Evolutionary conservation across 2,797 vertebrate genomes (phyloP).

Genomic region (Syncerus caffer): DNA sequence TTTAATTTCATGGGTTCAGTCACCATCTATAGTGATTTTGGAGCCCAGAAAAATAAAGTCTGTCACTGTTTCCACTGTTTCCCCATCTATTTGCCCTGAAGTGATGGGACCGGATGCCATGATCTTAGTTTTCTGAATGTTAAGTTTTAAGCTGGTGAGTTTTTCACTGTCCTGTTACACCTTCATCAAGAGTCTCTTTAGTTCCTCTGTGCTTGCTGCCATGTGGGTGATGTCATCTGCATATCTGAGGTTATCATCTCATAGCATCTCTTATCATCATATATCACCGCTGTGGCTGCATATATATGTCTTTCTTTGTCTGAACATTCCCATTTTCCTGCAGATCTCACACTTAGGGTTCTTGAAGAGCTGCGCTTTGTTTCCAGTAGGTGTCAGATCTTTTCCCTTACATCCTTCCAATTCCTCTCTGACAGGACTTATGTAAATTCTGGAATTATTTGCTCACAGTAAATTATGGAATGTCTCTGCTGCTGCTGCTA

Average conservation of each 20-base stretch:
- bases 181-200: not conserved
- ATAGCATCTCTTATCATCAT: not conserved
- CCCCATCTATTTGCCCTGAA: not conserved
- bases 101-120: not conserved
- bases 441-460: not conserved
- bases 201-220: not conserved
- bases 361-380: not conserved
- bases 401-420: not conserved
- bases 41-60: not conserved
- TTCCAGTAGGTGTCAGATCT: not conserved
- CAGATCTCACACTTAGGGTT: not conserved
- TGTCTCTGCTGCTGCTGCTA: not conserved
- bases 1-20: not conserved
- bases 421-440: not conserved
- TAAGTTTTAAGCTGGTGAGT: not conserved
- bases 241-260: not conserved
- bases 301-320: rapidly evolving
- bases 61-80: not conserved
- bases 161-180: not conserved
- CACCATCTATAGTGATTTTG: not conserved
- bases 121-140: not conserved
- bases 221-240: not conserved
- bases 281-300: not conserved
- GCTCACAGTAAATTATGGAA: not conserved
- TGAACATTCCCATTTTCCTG: rapidly evolving